A percentile compares a stretch with the other conserved stretches of the same genome.
phyloP scores from a whole-genome alignment of 2,113 vertebrate species.

The Pollimyrus isidori region DNA sequence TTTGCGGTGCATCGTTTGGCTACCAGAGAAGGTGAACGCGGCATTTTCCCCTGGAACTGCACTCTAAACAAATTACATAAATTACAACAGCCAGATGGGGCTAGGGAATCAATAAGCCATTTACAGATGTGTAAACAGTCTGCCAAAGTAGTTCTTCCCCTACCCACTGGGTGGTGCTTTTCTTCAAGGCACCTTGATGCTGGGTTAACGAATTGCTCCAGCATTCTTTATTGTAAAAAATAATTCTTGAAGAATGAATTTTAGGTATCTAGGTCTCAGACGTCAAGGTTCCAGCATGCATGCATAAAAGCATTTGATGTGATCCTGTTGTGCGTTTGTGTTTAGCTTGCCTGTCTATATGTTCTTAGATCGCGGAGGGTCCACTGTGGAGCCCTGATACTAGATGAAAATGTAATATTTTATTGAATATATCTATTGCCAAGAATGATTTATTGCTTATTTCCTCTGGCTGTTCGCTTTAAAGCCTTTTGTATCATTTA shows the following conservation, averaged over 20 bases:
- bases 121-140: slow-evolving; percentile 41
- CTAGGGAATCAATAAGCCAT: slow-evolving; percentile 39
- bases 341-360: background rate
- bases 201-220: background rate
- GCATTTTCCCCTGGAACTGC: slow-evolving; percentile 33
- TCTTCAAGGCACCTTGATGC: background rate
- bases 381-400: background rate
- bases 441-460: background rate
- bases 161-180: background rate
- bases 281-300: background rate
- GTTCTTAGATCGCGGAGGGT: background rate
- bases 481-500: slow-evolving; percentile 31
- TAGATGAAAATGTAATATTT: slow-evolving; percentile 11
- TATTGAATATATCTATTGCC: background rate
- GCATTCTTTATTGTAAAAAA: background rate
- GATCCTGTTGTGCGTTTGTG: background rate
- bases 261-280: background rate
- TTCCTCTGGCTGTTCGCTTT: background rate
- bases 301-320: background rate
- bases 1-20: slow-evolving; percentile 39
- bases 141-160: slow-evolving; percentile 25
- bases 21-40: background rate
- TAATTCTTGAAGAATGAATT: background rate
- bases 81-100: slow-evolving; percentile 19
- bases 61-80: slow-evolving; percentile 41